Evolutionary conservation across 2,888 invertebrate genomes (phyloP), one percentile per base, ranked within the genome.

Genomic region (Crocallis elinguaria): DNA sequence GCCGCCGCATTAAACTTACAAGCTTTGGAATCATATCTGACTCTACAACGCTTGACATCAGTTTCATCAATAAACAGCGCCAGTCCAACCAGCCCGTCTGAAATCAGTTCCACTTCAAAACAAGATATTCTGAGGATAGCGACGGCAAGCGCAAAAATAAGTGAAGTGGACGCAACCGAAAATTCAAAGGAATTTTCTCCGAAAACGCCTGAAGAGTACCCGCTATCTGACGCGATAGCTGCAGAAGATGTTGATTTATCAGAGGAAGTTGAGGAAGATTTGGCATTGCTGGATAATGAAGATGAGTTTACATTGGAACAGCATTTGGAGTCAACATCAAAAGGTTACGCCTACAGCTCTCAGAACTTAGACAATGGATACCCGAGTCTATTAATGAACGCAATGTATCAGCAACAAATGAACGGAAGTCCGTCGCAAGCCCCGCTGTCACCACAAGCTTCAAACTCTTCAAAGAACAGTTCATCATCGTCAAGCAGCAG

Each of bases 1-100:
- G 96, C 96, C 27, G 95, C 96, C 27, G 97, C 97, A 0, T 91
- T 97, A 13, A 96, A 96, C 81, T 92, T 97, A 25, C 97, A 97
- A 87, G 97, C 97, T 19, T 87, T 97, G 57, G 97, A 97, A 92
- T 96, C 96, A 35, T 97, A 97, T 88, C 92, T 97, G 79, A 95
- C 96, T 39, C 88, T 97, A 59, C 97, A 97, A 88, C 93, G 96
- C 63, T 92, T 97, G 44, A 95, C 96, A 39, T 93, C 94, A 16
- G 94, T 94, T 43, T 93, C 94, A n/a, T 90, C 93, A n/a, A 89
- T 92, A 42, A 87, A 81, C 58, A 84, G 73, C 57, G 72, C 86
- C 62, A 79, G 67, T 55, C 82, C 77, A 77, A 69, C 85, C 21
- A 87, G 77, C 55, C 60, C 77, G 36, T 67, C 82, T 32, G 88